Evolutionary conservation across 64 coral and sea anemone genomes (phyloP).

Genomic region (Montipora capricornis): DNA sequence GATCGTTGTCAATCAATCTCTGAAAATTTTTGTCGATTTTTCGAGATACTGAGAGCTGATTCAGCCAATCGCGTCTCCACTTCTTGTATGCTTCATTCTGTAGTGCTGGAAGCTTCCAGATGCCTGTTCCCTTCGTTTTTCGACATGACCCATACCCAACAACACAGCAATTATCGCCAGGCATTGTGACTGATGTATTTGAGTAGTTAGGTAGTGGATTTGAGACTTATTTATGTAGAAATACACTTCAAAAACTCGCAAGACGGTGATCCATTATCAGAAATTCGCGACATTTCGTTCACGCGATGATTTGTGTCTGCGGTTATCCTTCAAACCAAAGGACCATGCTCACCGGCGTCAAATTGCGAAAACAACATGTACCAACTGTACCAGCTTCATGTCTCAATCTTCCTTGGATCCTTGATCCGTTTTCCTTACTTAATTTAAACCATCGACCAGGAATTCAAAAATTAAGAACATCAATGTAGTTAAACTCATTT

Average conservation of each 20-base stretch:
- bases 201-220: background rate
- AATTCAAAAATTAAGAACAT: too few species aligned
- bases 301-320: too few species aligned
- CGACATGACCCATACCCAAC: background rate
- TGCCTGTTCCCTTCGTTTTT: slow-evolving; percentile 44
- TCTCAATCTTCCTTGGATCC: too few species aligned
- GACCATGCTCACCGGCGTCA: too few species aligned
- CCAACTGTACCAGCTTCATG: too few species aligned
- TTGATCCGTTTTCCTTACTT: too few species aligned
- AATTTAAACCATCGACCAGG: too few species aligned
- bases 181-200: slow-evolving; percentile 18
- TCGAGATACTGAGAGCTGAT: slow-evolving; percentile 8
- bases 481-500: too few species aligned
- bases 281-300: too few species aligned
- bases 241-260: slow-evolving; percentile 23
- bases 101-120: slow-evolving; percentile 25
- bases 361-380: too few species aligned
- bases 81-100: slow-evolving; percentile 17
- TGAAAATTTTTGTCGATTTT: slow-evolving; percentile 15
- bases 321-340: too few species aligned
- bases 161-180: slow-evolving; percentile 15
- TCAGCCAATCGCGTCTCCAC: background rate
- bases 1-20: slow-evolving; percentile 8
- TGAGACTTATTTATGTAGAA: slow-evolving; percentile 7
- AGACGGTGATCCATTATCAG: background rate